A percentile compares a stretch with the other conserved stretches of the same genome.
phyloP scores from a whole-genome alignment of 2,797 vertebrate genomes.

The Anisognathus igniventris region DNA sequence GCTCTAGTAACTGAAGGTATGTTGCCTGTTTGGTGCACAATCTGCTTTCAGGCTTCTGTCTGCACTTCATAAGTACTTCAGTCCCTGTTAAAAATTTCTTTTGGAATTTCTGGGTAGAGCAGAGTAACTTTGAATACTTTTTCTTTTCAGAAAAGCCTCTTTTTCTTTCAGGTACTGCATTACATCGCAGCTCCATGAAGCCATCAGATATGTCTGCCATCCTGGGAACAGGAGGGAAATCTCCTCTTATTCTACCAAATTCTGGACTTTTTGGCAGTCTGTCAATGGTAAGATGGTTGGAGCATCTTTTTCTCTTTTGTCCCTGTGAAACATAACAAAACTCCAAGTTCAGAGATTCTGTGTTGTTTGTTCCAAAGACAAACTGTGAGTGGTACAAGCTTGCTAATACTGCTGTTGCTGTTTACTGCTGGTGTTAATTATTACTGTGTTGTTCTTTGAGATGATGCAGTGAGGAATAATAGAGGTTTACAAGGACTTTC shows the following conservation, averaged over 20 bases:
- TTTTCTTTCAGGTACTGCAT: constrained; percentile 69
- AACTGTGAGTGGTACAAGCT: neutral
- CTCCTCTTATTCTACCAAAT: constrained; percentile 78
- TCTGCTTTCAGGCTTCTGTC: neutral
- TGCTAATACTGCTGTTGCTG: neutral
- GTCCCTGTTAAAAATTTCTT: neutral
- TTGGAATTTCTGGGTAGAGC: neutral
- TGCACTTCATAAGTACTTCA: neutral
- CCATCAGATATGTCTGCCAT: constrained; percentile 84
- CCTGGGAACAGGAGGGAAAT: constrained; percentile 79
- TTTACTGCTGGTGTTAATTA: neutral
- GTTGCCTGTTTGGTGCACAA: neutral
- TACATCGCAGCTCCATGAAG: constrained; percentile 65
- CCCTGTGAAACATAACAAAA: neutral
- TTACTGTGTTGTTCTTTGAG: neutral
- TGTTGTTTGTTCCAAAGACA: neutral
- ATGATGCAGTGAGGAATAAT: neutral
- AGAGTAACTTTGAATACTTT: neutral
- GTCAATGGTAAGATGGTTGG: constrained; percentile 73
- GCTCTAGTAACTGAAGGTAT: neutral
- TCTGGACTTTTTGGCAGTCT: constrained; percentile 75
- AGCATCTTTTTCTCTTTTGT: neutral
- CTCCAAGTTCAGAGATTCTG: neutral
- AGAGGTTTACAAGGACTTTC: neutral
- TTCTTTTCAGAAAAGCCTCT: neutral